Conservation (phyloP, 2,888 invertebrate species). For the Cataglyphis cursor region DNA sequence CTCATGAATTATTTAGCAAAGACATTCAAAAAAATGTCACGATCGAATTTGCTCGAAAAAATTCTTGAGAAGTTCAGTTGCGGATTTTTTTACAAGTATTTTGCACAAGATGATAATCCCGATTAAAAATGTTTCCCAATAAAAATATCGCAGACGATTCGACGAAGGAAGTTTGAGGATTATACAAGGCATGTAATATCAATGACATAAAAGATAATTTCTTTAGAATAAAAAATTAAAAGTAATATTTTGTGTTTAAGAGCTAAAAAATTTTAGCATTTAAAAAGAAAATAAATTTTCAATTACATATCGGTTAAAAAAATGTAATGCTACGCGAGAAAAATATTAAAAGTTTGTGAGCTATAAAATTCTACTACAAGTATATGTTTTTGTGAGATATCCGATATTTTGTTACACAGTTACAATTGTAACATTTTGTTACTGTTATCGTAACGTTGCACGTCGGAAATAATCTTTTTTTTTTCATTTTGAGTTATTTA, state of each 20-base stretch:
- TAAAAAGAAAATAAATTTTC: background rate
- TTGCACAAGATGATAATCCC: background rate
- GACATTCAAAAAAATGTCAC: background rate
- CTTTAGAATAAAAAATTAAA: background rate
- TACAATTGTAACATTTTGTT: background rate
- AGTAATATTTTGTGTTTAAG: background rate
- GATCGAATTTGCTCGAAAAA: background rate
- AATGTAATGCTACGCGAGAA: constrained; percentile 3
- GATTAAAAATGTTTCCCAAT: background rate
- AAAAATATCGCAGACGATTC: background rate
- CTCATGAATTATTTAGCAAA: constrained; percentile 1
- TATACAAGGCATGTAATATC: background rate
- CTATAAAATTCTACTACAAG: constrained; percentile 23
- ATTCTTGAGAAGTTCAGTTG: background rate
- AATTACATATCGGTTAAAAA: background rate
- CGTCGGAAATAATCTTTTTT: constrained; percentile 14
- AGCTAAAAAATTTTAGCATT: background rate
- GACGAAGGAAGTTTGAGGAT: background rate
- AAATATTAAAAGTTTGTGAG: constrained; percentile 27
- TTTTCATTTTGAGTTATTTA: constrained; percentile 8
- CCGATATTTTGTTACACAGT: constrained; percentile 22
- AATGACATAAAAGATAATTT: background rate
- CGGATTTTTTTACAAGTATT: background rate
- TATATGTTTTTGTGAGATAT: constrained; percentile 13
- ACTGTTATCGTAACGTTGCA: constrained; percentile 29